Conservation (phyloP, 2,797 vertebrate genomes). For the Chelon labrosus region DNA sequence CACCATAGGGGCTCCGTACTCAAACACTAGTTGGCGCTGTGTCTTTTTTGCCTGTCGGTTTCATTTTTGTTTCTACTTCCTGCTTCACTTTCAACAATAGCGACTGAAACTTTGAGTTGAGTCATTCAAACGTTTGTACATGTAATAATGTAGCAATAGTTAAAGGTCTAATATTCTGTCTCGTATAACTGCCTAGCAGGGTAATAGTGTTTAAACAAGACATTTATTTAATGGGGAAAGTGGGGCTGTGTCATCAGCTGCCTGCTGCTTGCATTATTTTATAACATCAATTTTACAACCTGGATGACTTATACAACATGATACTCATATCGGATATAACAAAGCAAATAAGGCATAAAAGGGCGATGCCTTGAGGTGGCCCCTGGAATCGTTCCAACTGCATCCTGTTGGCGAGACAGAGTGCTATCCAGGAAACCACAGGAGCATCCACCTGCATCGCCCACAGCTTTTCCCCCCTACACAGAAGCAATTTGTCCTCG, state of each 20-base stretch:
- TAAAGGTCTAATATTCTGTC: not conserved
- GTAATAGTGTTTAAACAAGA: not conserved
- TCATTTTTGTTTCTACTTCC: too few species aligned
- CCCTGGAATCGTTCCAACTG: conserved; percentile 23
- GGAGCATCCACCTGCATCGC: conserved; percentile 38
- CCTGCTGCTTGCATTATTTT: not conserved
- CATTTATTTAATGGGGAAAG: not conserved
- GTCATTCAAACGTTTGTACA: too few species aligned
- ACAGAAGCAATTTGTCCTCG: not conserved
- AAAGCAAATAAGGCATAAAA: conserved; percentile 35
- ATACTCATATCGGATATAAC: conserved; percentile 6
- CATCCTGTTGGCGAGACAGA: conserved; percentile 18
- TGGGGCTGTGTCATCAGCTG: not conserved
- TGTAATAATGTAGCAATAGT: too few species aligned
- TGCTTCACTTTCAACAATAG: too few species aligned
- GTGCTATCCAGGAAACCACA: conserved; percentile 32
- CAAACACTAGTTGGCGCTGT: too few species aligned
- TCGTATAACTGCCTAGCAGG: not conserved
- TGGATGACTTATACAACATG: conserved; percentile 19
- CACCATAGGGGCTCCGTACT: too few species aligned
- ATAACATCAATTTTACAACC: not conserved
- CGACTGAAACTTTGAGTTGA: too few species aligned
- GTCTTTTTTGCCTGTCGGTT: too few species aligned
- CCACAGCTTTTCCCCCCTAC: conserved; percentile 15
- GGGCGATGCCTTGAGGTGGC: conserved; percentile 17